phyloP scores from a whole-genome alignment of 2,113 vertebrate genomes.

The Tupaia tana region DNA sequence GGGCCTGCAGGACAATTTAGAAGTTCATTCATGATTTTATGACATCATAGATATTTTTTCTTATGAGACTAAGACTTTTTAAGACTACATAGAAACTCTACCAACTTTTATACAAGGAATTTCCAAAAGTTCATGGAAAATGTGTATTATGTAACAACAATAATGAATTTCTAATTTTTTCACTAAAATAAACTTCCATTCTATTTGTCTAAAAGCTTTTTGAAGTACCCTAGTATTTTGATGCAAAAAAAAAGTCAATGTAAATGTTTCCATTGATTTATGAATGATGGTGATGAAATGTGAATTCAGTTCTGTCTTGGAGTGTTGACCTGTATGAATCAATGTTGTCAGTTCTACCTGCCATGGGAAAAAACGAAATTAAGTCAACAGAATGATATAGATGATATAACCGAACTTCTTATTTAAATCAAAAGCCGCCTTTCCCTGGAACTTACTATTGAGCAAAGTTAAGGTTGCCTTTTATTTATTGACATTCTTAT shows the following conservation, averaged over 20 bases:
- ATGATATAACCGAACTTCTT: neutral
- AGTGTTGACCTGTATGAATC: neutral
- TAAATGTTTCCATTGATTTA: neutral
- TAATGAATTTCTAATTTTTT: no score
- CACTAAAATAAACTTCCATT: no score
- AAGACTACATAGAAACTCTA: neutral
- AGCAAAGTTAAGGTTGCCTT: neutral
- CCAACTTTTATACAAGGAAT: neutral
- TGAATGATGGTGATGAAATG: neutral
- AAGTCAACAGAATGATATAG: conserved; percentile 1
- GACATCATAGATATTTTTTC: neutral
- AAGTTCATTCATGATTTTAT: neutral
- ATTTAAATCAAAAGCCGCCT: neutral
- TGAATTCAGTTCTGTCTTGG: neutral
- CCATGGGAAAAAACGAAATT: neutral
- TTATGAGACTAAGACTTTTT: neutral
- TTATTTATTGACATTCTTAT: conserved; percentile 10
- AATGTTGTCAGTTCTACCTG: neutral
- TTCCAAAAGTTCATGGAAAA: no score
- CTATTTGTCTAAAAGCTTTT: no score
- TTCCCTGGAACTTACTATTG: neutral
- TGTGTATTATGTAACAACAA: no score
- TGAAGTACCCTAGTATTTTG: no score
- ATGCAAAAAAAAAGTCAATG: no score
- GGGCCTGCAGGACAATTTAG: neutral